Conservation (phyloP, 2,113 vertebrate genomes). For the Cryptotis parvus region DNA sequence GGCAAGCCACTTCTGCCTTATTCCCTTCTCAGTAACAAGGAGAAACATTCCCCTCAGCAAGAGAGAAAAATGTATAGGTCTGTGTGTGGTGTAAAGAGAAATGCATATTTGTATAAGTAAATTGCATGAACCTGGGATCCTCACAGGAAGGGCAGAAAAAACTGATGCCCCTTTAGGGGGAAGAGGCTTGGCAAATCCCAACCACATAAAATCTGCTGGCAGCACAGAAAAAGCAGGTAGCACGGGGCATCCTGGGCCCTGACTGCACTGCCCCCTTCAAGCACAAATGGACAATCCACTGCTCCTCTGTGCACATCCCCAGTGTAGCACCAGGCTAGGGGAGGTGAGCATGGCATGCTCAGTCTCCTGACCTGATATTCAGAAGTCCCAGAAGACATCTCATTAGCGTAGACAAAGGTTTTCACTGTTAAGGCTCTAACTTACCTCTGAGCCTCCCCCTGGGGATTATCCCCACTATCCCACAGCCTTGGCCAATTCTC, state of each 20-base stretch:
- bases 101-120: neutral
- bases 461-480: accelerated
- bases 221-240: too few species aligned
- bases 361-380: neutral
- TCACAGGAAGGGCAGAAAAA: neutral
- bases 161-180: neutral
- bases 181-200: neutral
- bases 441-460: neutral
- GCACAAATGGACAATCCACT: constrained; percentile 42
- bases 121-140: neutral
- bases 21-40: neutral
- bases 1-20: neutral
- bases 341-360: neutral
- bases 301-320: neutral
- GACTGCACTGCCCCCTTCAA: constrained; percentile 19
- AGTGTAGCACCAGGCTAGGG: neutral
- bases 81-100: accelerated
- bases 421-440: neutral
- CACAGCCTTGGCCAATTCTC: neutral
- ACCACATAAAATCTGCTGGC: neutral
- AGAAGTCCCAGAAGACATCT: neutral
- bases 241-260: neutral
- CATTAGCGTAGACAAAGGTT: constrained; percentile 21
- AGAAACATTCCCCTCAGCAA: constrained; percentile 23
- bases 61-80: neutral